Conservation (phyloP, 2,888 invertebrate genomes). For the Embidobia sp. region DNA sequence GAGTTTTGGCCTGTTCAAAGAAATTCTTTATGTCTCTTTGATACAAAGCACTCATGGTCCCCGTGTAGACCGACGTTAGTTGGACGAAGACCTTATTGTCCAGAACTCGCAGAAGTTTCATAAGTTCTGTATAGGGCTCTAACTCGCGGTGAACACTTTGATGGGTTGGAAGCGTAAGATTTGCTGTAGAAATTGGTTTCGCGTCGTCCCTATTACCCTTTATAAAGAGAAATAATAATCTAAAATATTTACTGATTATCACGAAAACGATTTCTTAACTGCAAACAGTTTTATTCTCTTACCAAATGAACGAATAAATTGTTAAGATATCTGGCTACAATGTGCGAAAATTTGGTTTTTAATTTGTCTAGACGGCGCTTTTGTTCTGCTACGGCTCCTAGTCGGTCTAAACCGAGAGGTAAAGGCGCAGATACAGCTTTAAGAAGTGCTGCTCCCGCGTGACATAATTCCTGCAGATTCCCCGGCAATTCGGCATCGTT, state of each 20-base stretch:
- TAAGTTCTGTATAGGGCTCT: conserved; percentile 92
- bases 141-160: conserved; percentile 92
- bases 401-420: conserved; percentile 78
- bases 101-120: conserved; percentile 95
- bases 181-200: conserved; percentile 79
- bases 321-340: conserved; percentile 94
- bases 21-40: conserved; percentile 92
- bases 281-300: conserved; percentile 21
- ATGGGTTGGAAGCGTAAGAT: conserved; percentile 89
- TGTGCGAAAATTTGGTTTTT: conserved; percentile 90
- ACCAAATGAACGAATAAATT: conserved; percentile 97
- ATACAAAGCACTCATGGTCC: conserved; percentile 92
- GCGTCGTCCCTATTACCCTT: conserved; percentile 88
- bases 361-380: conserved; percentile 89
- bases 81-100: conserved; percentile 92
- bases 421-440: conserved; percentile 85
- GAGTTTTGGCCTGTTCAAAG: conserved; percentile 86
- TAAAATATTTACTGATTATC: no score
- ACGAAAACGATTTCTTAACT: no score
- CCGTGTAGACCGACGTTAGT: conserved; percentile 91
- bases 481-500: conserved; percentile 88
- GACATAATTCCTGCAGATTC: conserved; percentile 85
- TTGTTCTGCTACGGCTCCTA: conserved; percentile 92
- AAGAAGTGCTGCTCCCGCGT: conserved; percentile 88
- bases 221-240: conserved; percentile 6